Base-by-base conservation (phyloP, 2,113 vertebrate genomes). In the Epinephelus cyanopodus region DNA sequence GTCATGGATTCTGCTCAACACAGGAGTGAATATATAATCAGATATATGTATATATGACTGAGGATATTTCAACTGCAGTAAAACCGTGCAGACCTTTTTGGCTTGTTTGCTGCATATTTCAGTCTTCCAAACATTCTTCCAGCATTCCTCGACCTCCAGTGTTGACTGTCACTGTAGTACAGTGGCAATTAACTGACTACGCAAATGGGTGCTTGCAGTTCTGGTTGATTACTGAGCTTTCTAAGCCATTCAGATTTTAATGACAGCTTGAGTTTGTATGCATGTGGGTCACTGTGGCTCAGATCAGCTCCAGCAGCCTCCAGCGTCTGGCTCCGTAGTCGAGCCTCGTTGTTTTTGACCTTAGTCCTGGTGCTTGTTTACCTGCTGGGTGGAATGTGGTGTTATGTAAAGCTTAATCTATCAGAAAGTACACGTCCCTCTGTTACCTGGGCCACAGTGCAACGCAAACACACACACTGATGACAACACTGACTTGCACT, bases 401-500 rank as follows among this genome's bases (percentile, higher is more conserved):
- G 70, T 93, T 90, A 92, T 82, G 90, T 81, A 91, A 91, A 80
- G 18, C 45, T 77, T 90, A 88, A 90, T 90, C 90, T 90, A 85
- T 91, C 82, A 83, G 82, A 85, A 63, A 87, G 87, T 81, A 85
- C 80, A 57, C 69, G 61, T 83, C 67, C 39, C 82, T 71, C 29
- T 83, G 82, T 90, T 85, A 89, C 87, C 91, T 77, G 69, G 87
- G 67, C 70, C 74, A 87, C 81, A 74, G 71, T 68, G 68, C 53
- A 74, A 27, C 64, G 68, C 67, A 56, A 68, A 74, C 69, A 50
- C 29, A 62, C 52, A 64, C 77, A 76, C 62, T 0, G 11, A 74
- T 18, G 56, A 33, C 25, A 63, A 65, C 77, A 29, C 54, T 47
- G 69, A 82, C 50, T 66, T 50, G 74, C 42, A 66, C 23, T 1